phyloP scores from a whole-genome alignment of 2,888 invertebrate genomes.

The Muscina levida region DNA sequence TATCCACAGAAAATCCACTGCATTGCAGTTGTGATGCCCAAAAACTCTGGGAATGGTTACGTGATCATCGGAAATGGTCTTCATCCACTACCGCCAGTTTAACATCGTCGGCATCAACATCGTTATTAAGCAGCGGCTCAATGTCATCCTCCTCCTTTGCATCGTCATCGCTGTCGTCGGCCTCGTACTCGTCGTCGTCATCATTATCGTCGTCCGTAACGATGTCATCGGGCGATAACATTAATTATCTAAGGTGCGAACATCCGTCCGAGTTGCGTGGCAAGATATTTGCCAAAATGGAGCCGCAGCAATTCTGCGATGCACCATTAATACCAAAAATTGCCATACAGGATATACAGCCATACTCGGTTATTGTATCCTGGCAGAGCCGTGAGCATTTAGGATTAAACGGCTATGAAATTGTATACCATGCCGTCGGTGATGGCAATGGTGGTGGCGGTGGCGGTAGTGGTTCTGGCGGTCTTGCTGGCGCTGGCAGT shows the following conservation, averaged over 20 bases:
- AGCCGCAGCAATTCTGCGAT: slow-evolving; percentile 90
- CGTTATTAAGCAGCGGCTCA: slow-evolving; percentile 31
- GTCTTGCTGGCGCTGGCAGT: slow-evolving; percentile 2
- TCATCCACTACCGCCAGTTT: slow-evolving; percentile 61
- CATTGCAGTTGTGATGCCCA: slow-evolving; percentile 94
- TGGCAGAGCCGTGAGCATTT: slow-evolving; percentile 95
- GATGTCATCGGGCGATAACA: slow-evolving; percentile 73
- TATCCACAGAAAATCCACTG: slow-evolving; percentile 89
- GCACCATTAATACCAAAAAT: slow-evolving; percentile 90
- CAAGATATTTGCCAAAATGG: slow-evolving; percentile 86
- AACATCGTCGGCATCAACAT: slow-evolving; percentile 52
- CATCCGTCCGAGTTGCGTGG: slow-evolving; percentile 91
- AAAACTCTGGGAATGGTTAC: slow-evolving; percentile 95
- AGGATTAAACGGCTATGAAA: slow-evolving; percentile 90
- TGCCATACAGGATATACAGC: slow-evolving; percentile 93
- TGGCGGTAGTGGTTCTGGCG: slow-evolving; percentile 31
- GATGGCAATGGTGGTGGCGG: slow-evolving; percentile 83
- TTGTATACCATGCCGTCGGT: slow-evolving; percentile 89
- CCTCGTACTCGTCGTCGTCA: slow-evolving; percentile 50
- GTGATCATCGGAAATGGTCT: slow-evolving; percentile 89
- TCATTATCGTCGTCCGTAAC: slow-evolving; percentile 43
- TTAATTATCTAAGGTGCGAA: slow-evolving; percentile 87
- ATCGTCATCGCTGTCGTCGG: slow-evolving; percentile 68
- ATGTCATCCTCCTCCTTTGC: slow-evolving; percentile 34
- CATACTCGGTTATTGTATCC: slow-evolving; percentile 91